Conservation (phyloP, 2,888 invertebrate genomes). For the Brachyptera risi region DNA sequence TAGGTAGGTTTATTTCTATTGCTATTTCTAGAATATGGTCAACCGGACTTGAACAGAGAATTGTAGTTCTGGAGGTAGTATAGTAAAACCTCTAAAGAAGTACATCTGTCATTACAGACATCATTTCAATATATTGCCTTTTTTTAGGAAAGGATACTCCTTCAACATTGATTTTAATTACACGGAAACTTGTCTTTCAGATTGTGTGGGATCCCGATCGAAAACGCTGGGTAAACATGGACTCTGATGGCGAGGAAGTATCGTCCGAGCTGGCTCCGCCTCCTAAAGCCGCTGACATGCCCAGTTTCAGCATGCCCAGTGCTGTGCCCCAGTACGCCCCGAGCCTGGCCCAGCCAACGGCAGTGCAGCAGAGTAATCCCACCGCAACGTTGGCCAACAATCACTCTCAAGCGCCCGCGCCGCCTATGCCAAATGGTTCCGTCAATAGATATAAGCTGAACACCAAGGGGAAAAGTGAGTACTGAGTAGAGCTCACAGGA, state of each 20-base stretch:
- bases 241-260: constrained; percentile 60
- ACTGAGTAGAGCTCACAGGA: too few species aligned
- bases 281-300: constrained; percentile 60
- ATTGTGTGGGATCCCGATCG: constrained; percentile 91
- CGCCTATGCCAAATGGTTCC: constrained; percentile 21
- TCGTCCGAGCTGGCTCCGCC: constrained; percentile 58
- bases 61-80: too few species aligned
- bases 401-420: constrained; percentile 36
- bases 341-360: not conserved
- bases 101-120: too few species aligned
- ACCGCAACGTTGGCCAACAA: not conserved
- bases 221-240: constrained; percentile 82
- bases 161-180: too few species aligned
- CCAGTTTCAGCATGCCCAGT: not conserved
- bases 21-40: too few species aligned
- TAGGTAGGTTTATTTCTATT: too few species aligned
- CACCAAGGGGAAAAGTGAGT: constrained; percentile 66
- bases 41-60: too few species aligned
- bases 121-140: too few species aligned
- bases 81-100: too few species aligned
- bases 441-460: constrained; percentile 75
- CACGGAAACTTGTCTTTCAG: constrained; percentile 53
- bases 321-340: constrained; percentile 8
- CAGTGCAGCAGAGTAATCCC: not conserved
- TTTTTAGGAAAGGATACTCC: too few species aligned